These are phyloP conservation scores for Leucophenga varia DNA, from an alignment of 1,140 invertebrate species.

Conservation along the genomic window DNA sequence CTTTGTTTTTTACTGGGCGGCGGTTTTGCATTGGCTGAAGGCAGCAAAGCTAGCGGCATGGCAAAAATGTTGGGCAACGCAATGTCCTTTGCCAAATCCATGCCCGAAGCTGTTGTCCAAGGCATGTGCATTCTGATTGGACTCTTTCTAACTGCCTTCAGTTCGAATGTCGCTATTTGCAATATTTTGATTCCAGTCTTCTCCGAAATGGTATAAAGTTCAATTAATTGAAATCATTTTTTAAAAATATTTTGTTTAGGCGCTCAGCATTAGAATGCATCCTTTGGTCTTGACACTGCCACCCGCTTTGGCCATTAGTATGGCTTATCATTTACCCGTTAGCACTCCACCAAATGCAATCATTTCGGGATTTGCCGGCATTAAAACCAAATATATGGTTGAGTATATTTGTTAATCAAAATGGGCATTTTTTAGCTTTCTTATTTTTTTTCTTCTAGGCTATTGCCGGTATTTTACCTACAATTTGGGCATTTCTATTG, in stretches of 20 bases:
- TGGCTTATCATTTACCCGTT: slow-evolving; percentile 69
- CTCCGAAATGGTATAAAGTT: slow-evolving; percentile 65
- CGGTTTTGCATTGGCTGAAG: slow-evolving; percentile 85
- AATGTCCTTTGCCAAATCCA: slow-evolving; percentile 58
- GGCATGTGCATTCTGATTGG: slow-evolving; percentile 58
- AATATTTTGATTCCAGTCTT: slow-evolving; percentile 77
- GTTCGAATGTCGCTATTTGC: slow-evolving; percentile 80
- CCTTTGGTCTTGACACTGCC: slow-evolving; percentile 86
- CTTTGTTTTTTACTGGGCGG: slow-evolving; percentile 61
- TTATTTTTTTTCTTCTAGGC: slow-evolving; percentile 37
- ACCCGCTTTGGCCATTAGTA: slow-evolving; percentile 73
- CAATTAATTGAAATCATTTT: background rate
- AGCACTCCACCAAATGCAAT: slow-evolving; percentile 89
- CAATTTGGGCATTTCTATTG: slow-evolving; percentile 43
- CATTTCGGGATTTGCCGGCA: slow-evolving; percentile 74
- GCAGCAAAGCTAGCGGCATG: slow-evolving; percentile 73
- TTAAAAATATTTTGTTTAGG: slow-evolving; percentile 38
- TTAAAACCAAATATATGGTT: slow-evolving; percentile 71
- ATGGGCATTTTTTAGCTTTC: background rate
- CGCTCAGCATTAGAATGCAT: slow-evolving; percentile 67
- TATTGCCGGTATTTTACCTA: slow-evolving; percentile 69
- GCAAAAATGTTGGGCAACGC: slow-evolving; percentile 71
- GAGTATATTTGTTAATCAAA: background rate
- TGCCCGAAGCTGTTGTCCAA: slow-evolving; percentile 60
- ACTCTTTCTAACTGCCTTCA: slow-evolving; percentile 72